These are phyloP conservation scores for Resseliella maxima DNA, from an alignment of 2,888 invertebrate species.

Conservation along the genomic window DNA sequence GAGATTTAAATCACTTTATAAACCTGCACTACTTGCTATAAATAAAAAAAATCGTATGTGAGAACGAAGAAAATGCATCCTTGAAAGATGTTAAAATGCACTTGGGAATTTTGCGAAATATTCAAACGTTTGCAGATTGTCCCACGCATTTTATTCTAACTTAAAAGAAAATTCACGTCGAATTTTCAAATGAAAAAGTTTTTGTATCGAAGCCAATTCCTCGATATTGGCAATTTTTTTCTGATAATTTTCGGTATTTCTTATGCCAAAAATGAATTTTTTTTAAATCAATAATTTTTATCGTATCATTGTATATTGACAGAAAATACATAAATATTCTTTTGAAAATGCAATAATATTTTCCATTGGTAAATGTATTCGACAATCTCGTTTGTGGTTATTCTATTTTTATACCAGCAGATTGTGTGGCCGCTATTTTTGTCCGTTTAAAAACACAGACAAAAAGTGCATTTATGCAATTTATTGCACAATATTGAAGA, in stretches of 20 bases:
- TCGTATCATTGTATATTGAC: neutral
- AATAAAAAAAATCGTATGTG: neutral
- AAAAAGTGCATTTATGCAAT: neutral
- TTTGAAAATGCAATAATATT: neutral
- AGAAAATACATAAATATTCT: neutral
- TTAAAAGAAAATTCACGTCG: neutral
- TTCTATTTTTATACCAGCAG: neutral
- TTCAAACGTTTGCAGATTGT: neutral
- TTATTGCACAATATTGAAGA: neutral
- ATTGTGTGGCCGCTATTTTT: neutral
- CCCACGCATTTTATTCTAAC: neutral
- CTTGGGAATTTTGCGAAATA: neutral
- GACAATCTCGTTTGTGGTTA: neutral
- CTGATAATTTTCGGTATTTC: no score
- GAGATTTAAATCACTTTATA: neutral
- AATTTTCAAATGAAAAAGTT: slow-evolving; percentile 14
- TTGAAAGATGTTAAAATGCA: slow-evolving; percentile 14
- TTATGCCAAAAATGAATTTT: no score
- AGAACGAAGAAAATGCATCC: neutral
- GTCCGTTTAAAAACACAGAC: neutral
- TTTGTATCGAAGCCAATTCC: neutral
- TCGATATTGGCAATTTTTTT: neutral
- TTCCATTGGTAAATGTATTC: neutral
- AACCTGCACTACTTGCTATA: neutral
- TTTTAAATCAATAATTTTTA: no score